phyloP scores from a whole-genome alignment of 2,888 invertebrate species.

The Fragum whitleyi region DNA sequence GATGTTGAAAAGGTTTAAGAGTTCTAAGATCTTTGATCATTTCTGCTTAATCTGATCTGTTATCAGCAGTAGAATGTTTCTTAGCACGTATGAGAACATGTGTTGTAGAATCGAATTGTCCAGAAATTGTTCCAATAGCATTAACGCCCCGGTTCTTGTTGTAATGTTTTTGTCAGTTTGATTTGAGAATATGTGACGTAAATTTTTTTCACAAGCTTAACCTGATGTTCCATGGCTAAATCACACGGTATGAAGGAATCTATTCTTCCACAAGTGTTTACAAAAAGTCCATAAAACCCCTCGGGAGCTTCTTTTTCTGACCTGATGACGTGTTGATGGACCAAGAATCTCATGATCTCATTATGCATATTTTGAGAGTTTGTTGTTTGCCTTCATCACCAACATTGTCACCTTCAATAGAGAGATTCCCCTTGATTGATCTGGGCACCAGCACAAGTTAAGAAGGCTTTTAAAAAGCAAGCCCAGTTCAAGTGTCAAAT shows the following conservation, averaged over 20 bases:
- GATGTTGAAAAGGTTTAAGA: too few relatives aligned
- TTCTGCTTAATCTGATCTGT: too few relatives aligned
- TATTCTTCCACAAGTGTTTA: conserved; percentile 15
- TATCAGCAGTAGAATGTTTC: too few relatives aligned
- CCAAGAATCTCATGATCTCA: conserved; percentile 4
- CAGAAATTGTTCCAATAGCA: too few relatives aligned
- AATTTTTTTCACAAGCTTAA: conserved; percentile 13
- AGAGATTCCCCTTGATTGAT: not conserved
- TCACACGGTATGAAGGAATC: conserved; percentile 7
- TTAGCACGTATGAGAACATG: too few relatives aligned
- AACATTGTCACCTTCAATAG: conserved; percentile 3
- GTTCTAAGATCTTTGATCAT: too few relatives aligned
- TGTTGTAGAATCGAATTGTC: too few relatives aligned
- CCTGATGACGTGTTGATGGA: not conserved
- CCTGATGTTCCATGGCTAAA: conserved; percentile 8
- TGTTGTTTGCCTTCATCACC: conserved; percentile 12
- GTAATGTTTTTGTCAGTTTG: not conserved
- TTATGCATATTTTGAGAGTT: conserved; percentile 13
- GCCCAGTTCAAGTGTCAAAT: not conserved
- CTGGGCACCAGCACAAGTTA: too few relatives aligned
- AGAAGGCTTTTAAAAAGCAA: not conserved
- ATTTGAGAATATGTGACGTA: conserved; percentile 9
- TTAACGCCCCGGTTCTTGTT: not conserved
- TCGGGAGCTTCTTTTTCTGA: conserved; percentile 14
- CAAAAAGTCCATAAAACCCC: conserved; percentile 27